A percentile compares a stretch with the other conserved stretches of the same genome.
Evolutionary conservation across 2,797 vertebrate species (phyloP).

Genomic region (Oryzias sinensis): DNA sequence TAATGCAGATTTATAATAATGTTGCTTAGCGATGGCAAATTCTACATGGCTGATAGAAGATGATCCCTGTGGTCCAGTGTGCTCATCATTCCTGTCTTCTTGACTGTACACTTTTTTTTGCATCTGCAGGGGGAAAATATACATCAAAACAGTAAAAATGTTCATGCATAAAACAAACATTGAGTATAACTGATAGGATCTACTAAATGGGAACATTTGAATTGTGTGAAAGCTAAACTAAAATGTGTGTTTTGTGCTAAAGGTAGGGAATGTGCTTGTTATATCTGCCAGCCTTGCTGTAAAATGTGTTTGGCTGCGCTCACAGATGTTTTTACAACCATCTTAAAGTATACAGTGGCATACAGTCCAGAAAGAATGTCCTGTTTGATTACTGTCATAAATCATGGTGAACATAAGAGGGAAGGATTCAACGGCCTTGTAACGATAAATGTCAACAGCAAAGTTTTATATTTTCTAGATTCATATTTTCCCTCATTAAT

Average conservation of each 20-base stretch:
- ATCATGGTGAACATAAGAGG: slow-evolving; percentile 68
- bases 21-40: slow-evolving; percentile 56
- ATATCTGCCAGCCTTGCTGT: slow-evolving; percentile 53
- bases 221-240: slow-evolving; percentile 28
- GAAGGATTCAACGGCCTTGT: slow-evolving; percentile 48
- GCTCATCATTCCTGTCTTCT: slow-evolving; percentile 32
- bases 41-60: slow-evolving; percentile 68
- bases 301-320: slow-evolving; percentile 61
- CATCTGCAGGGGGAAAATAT: slow-evolving; percentile 5
- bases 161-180: background rate
- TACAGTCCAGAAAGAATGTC: slow-evolving; percentile 58
- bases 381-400: slow-evolving; percentile 71
- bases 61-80: slow-evolving; percentile 35
- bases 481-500: no score
- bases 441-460: slow-evolving; percentile 36
- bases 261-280: slow-evolving; percentile 36
- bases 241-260: slow-evolving; percentile 45
- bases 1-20: slow-evolving; percentile 74
- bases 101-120: slow-evolving; percentile 29
- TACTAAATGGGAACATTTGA: background rate
- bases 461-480: no score
- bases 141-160: slow-evolving; percentile 1
- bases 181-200: background rate
- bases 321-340: slow-evolving; percentile 69
- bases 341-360: slow-evolving; percentile 49